phyloP scores from a whole-genome alignment of 2,113 vertebrate genomes.

The Eubucco bourcierii region DNA sequence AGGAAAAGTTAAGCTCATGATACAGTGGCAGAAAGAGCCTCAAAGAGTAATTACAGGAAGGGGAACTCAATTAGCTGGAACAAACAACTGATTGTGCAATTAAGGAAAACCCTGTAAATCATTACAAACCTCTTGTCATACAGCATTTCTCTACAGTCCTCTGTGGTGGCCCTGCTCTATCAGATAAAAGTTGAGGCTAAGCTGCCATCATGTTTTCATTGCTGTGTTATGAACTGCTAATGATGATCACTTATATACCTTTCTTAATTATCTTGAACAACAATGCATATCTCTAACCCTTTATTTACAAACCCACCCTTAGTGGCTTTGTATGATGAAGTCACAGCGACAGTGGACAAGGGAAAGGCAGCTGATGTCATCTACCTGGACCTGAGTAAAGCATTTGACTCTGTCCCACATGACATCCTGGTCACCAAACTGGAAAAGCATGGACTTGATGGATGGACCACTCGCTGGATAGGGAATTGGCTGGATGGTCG shows the following conservation, averaged over 20 bases:
- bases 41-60: conserved; percentile 58
- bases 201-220: neutral
- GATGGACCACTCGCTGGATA: too few relatives aligned
- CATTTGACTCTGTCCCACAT: too few relatives aligned
- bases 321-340: too few relatives aligned
- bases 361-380: too few relatives aligned
- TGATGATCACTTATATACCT: neutral
- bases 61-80: conserved; percentile 65
- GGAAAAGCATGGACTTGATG: too few relatives aligned
- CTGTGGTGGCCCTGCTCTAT: neutral
- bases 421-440: too few relatives aligned
- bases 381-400: too few relatives aligned
- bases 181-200: neutral
- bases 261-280: neutral
- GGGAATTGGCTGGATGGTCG: too few relatives aligned
- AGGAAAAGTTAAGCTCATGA: neutral
- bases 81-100: conserved; percentile 61
- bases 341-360: too few relatives aligned
- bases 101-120: conserved; percentile 56
- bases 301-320: too few relatives aligned
- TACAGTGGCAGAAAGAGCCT: conserved; percentile 7
- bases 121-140: conserved; percentile 45
- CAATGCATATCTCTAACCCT: neutral
- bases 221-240: neutral
- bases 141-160: conserved; percentile 9